These are phyloP conservation scores for Heterocephalus glaber DNA, from an alignment of 2,113 vertebrate genomes.

Conservation along the genomic window DNA sequence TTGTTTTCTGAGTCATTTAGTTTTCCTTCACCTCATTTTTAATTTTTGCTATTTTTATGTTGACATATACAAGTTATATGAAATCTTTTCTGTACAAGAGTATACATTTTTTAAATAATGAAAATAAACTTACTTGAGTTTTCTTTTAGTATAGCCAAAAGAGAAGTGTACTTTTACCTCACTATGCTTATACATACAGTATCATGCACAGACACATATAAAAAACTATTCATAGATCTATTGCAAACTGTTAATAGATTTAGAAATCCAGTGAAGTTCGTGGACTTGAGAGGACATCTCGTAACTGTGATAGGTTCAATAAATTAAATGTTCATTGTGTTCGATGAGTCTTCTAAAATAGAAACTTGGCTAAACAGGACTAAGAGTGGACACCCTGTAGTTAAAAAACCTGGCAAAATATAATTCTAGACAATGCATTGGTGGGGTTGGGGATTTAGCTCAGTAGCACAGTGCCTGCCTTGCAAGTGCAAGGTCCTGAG, in stretches of 20 bases:
- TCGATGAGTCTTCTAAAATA: constrained; percentile 31
- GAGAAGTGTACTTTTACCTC: background rate
- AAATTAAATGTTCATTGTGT: constrained; percentile 13
- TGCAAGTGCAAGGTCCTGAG: too few species aligned
- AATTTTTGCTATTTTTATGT: constrained; percentile 33
- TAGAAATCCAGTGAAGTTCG: constrained; percentile 7
- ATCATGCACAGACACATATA: background rate
- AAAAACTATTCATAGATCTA: background rate
- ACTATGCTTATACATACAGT: background rate
- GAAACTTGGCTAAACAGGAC: constrained; percentile 2
- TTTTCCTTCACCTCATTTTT: constrained; percentile 22
- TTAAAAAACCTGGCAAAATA: constrained; percentile 23
- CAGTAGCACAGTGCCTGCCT: too few species aligned
- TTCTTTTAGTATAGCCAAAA: constrained; percentile 23
- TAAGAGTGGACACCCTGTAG: background rate
- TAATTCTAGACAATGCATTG: constrained; percentile 15
- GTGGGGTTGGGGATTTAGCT: too few species aligned
- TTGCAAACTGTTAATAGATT: constrained; percentile 27
- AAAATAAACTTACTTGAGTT: constrained; percentile 21
- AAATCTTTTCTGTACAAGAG: constrained; percentile 10
- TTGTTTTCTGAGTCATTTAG: constrained; percentile 36
- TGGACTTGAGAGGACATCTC: background rate
- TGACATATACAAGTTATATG: background rate
- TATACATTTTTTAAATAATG: background rate
- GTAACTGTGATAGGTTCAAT: background rate